Percentiles rank a stretch among this genome's conserved stretches.
Evolutionary conservation across 2,888 invertebrate genomes (phyloP).

Genomic region (Spilosoma lubricipeda): DNA sequence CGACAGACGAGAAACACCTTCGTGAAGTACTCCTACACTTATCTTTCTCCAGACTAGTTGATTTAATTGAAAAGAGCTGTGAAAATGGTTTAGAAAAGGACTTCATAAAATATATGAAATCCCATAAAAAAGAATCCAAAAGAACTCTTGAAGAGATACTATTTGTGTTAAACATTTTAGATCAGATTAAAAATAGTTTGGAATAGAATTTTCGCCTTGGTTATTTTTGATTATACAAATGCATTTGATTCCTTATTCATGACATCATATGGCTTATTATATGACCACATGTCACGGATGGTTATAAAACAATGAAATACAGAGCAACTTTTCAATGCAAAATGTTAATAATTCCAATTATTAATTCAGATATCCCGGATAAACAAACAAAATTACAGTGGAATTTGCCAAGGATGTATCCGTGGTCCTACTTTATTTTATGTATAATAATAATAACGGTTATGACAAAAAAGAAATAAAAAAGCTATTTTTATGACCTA

Average conservation of each 20-base stretch:
- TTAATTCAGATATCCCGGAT: too few species aligned
- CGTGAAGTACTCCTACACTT: slow-evolving; percentile 67
- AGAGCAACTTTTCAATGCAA: not conserved
- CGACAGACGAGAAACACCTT: slow-evolving; percentile 47
- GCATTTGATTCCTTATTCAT: not conserved
- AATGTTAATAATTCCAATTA: not conserved
- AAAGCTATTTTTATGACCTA: too few species aligned
- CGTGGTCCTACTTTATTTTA: not conserved
- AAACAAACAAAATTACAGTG: not conserved
- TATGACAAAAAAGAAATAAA: too few species aligned
- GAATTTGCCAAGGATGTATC: not conserved
- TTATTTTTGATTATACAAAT: not conserved
- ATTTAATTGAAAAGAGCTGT: slow-evolving; percentile 62
- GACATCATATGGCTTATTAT: too few species aligned
- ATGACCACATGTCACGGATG: too few species aligned
- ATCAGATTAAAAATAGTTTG: slow-evolving; percentile 48
- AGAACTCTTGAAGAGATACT: slow-evolving; percentile 58
- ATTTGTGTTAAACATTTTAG: slow-evolving; percentile 60
- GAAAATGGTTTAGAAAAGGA: slow-evolving; percentile 55
- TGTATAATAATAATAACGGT: too few species aligned
- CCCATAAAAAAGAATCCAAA: slow-evolving; percentile 51
- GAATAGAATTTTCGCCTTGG: not conserved
- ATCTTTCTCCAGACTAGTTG: slow-evolving; percentile 56
- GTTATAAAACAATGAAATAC: not conserved
- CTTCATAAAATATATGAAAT: slow-evolving; percentile 53